phyloP scores from a whole-genome alignment of 2,888 invertebrate species.

The Dascillus cervinus region DNA sequence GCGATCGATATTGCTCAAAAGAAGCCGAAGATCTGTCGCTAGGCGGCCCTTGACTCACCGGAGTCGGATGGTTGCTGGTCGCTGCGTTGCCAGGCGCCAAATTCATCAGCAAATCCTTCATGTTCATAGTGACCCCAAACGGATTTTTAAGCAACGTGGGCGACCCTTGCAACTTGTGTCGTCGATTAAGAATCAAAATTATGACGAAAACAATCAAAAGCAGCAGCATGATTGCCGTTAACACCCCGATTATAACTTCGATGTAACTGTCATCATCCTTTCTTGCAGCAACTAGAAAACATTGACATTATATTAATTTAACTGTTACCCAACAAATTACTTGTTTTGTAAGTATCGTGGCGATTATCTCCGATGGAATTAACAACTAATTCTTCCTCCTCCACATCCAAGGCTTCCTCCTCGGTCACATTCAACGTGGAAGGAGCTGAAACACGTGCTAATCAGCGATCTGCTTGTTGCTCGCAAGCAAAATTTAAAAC shows the following conservation, averaged over 20 bases:
- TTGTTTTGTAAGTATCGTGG: slow-evolving; percentile 49
- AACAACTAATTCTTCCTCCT: slow-evolving; percentile 47
- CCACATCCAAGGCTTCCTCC: slow-evolving; percentile 43
- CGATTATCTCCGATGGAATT: slow-evolving; percentile 47
- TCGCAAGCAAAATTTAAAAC: slow-evolving; percentile 17
- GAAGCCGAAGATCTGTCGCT: slow-evolving; percentile 37
- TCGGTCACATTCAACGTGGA: slow-evolving; percentile 46
- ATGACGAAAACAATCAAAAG: slow-evolving; percentile 56
- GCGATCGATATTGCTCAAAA: slow-evolving; percentile 48
- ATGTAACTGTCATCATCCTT: slow-evolving; percentile 52
- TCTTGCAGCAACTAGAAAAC: slow-evolving; percentile 46
- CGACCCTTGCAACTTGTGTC: slow-evolving; percentile 54
- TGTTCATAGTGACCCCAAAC: slow-evolving; percentile 58
- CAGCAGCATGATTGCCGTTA: slow-evolving; percentile 58
- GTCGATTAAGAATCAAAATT: slow-evolving; percentile 51
- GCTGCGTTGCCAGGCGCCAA: slow-evolving; percentile 45
- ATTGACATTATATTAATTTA: background rate
- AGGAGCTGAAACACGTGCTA: slow-evolving; percentile 30
- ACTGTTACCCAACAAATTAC: slow-evolving; percentile 37
- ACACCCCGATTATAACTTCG: slow-evolving; percentile 54
- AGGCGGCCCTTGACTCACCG: slow-evolving; percentile 36
- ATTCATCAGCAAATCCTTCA: slow-evolving; percentile 57
- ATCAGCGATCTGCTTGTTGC: slow-evolving; percentile 18
- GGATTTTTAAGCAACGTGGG: slow-evolving; percentile 55
- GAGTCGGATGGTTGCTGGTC: slow-evolving; percentile 36